Evolutionary conservation across 2,113 vertebrate species (phyloP), one percentile per base, ranked within the genome.

Genomic region (Peromyscus californicus): DNA sequence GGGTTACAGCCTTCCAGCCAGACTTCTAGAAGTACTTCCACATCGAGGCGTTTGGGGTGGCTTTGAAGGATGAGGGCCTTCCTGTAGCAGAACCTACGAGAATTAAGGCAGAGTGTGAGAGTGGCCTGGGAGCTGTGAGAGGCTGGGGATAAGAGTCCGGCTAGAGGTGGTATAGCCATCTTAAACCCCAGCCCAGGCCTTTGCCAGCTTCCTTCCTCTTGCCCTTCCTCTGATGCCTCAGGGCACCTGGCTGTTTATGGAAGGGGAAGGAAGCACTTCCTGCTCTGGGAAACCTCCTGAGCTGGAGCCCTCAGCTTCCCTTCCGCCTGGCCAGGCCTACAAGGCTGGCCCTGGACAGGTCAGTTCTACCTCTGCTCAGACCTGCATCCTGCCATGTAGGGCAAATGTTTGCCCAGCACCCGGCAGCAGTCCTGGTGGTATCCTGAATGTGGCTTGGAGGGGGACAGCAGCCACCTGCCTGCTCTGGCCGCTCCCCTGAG

Each of bases 231-330:
- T 15, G 7, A 3, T 67, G 67, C 78, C 15, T 57, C 24, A 2
- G 63, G 82, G 65, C 61, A 78, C 84, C 86, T 96, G 80, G 89
- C 97, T 93, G 75, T 94, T 87, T 74, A 36, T 72, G 72, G 83
- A 74, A 95, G 70, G 91, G 80, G 91, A 96, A 83, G 84, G 96
- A 97, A 97, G 89, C 83, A 90, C 36, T 87, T 88, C 90, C 92
- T 95, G 80, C 90, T 63, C 72, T 5, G n/a, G 82, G 69, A 95
- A 88, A 63, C 67, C 59, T 69, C 86, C 51, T 36, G 70, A 48
- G 33, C 86, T 91, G 61, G 79, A 61, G 21, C 12, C 48, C 51
- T 65, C 12, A 9, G 24, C n/a, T 85, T 63, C 48, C 51, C 80
- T 31, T 36, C 26, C 31, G 6, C 16, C 72, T 19, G 7, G 61